A percentile compares a stretch with the other conserved stretches of the same genome.
These are phyloP conservation scores for Pristionchus arcanus DNA, from an alignment of 2,888 invertebrate species.

Conservation along the genomic window DNA sequence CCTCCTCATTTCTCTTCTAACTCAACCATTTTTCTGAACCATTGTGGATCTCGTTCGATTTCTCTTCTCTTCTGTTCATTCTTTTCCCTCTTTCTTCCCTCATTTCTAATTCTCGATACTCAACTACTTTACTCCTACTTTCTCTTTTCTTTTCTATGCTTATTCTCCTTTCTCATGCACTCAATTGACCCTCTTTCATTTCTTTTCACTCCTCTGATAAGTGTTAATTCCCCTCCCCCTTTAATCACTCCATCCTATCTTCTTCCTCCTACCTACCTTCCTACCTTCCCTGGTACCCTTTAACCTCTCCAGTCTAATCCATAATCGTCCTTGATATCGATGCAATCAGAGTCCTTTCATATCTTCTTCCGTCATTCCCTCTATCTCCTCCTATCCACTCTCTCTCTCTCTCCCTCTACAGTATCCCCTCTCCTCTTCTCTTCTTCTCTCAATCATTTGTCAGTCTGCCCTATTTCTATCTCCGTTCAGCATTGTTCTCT, in stretches of 20 bases:
- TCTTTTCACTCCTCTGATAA: conserved; percentile 42
- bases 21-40: conserved; percentile 52
- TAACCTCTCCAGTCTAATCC: conserved; percentile 16
- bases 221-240: conserved; percentile 19
- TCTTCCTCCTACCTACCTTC: background rate
- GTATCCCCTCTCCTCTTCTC: conserved; percentile 3
- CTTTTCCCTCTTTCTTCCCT: background rate
- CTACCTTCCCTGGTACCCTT: background rate
- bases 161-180: conserved; percentile 20
- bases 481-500: background rate
- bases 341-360: conserved; percentile 48
- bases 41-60: conserved; percentile 27
- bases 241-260: background rate
- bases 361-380: conserved; percentile 6
- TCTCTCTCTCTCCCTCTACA: conserved; percentile 42
- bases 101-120: conserved; percentile 23
- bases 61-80: conserved; percentile 16
- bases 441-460: conserved; percentile 50
- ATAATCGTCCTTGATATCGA: conserved; percentile 39
- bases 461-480: conserved; percentile 44
- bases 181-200: conserved; percentile 22
- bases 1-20: conserved; percentile 28
- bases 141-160: conserved; percentile 36
- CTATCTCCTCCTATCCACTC: background rate
- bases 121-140: conserved; percentile 28